Base-by-base conservation (phyloP, 2,113 vertebrate species). In the Dinomys branickii region DNA sequence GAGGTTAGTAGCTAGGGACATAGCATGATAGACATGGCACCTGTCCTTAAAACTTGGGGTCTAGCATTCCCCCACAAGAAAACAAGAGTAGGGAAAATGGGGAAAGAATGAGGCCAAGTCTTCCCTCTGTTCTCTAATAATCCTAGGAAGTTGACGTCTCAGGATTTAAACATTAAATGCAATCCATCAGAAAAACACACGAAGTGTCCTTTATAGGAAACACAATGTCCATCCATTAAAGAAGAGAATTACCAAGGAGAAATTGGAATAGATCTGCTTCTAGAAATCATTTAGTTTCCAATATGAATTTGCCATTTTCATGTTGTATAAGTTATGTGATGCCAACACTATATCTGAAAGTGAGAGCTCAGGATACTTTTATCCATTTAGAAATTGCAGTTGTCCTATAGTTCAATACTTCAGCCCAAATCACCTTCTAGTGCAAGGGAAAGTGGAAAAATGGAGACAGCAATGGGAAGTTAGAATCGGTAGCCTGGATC, bases 311-410 rank as follows among this genome's bases (percentile, higher is more conserved):
- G 44, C 9, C 77, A 86, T 33, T 90, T 78, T 88, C 77, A 47
- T 93, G 54, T 80, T 19, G 30, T 59, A 38, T 22, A 19, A 88
- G 14, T n/a, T 56, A 7, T 20, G 59, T 9, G 10, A n/a, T 92
- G 81, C 26, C 80, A 58, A 35, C 3, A n/a, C 6, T 8, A 78
- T 78, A 35, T 17, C 65, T 86, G 47, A 54, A 89, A 52, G 35
- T 58, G 35, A 81, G 50, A 54, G 33, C 50, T 65, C 75, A 75
- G 88, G 33, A 17, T 12, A 8, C 33, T 54, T 83, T 22, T 5
- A 19, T 30, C 59, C 61, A 61, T 77, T 96, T 92, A 88, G 41
- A 94, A 82, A 97, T 87, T 50, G 58, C 38, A 58, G 5, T 7
- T 41, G 81, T 12, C 11, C 30, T 56, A 2, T 69, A 82, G 63